A percentile compares a stretch with the other conserved stretches of the same genome.
Evolutionary conservation across 1,140 invertebrate genomes (phyloP).

Genomic region (Heliconius nattereri): DNA sequence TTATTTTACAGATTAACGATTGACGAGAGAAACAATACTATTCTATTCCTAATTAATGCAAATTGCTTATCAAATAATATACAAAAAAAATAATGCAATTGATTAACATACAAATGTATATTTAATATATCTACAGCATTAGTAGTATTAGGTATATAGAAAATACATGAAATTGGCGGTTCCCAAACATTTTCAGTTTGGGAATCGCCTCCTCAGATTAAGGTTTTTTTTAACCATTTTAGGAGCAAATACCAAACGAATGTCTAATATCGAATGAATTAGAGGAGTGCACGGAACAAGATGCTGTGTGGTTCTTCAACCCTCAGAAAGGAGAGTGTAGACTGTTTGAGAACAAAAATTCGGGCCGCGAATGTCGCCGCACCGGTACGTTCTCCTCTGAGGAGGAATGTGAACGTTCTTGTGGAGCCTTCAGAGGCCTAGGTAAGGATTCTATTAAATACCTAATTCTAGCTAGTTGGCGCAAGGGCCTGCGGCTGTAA

Average conservation of each 20-base stretch:
- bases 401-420: conserved; percentile 91
- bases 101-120: too few relatives aligned
- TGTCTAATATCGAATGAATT: conserved; percentile 47
- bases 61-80: background rate
- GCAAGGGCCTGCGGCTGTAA: too few relatives aligned
- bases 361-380: conserved; percentile 87
- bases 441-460: conserved; percentile 78
- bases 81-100: too few relatives aligned
- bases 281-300: conserved; percentile 50
- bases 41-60: background rate
- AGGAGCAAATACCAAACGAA: conserved; percentile 36
- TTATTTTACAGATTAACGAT: background rate
- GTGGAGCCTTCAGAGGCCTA: conserved; percentile 86
- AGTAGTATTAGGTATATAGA: too few relatives aligned
- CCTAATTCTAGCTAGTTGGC: background rate
- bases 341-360: conserved; percentile 86
- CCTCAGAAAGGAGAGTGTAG: conserved; percentile 78
- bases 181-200: too few relatives aligned
- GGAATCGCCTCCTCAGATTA: too few relatives aligned
- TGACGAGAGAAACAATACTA: background rate
- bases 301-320: conserved; percentile 83
- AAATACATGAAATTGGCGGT: too few relatives aligned
- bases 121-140: too few relatives aligned
- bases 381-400: conserved; percentile 89
- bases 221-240: background rate